These are phyloP conservation scores for Typhlichthys subterraneus DNA, from an alignment of 2,797 vertebrate genomes.

Conservation along the genomic window DNA sequence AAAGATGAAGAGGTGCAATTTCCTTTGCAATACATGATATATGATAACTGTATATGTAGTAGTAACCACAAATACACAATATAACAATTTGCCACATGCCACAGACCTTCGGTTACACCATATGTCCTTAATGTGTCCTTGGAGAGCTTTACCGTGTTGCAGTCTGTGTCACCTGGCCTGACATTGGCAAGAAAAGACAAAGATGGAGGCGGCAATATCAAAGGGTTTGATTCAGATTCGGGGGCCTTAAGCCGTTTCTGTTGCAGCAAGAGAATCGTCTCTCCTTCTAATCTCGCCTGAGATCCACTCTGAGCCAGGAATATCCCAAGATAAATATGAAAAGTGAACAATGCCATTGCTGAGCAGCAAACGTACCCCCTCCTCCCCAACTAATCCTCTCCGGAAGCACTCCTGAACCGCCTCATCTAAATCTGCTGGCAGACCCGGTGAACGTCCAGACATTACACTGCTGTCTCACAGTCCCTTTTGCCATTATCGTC, in stretches of 20 bases:
- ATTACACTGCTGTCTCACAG: constrained; percentile 58
- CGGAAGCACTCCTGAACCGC: constrained; percentile 75
- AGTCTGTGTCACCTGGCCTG: constrained; percentile 64
- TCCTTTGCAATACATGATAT: constrained; percentile 17
- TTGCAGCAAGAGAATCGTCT: constrained; percentile 73
- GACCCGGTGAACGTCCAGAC: constrained; percentile 59
- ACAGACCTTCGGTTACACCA: too few relatives aligned
- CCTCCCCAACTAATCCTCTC: constrained; percentile 76
- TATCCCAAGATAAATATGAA: constrained; percentile 84
- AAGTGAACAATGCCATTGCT: constrained; percentile 82
- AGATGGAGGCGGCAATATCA: constrained; percentile 55
- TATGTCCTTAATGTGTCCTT: too few relatives aligned
- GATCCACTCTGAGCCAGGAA: constrained; percentile 80
- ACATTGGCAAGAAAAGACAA: constrained; percentile 36
- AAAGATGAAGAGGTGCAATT: neutral
- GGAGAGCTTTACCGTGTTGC: constrained; percentile 43
- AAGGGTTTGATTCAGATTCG: constrained; percentile 72
- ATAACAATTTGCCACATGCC: too few relatives aligned
- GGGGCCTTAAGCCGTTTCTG: constrained; percentile 73
- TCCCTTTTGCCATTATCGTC: constrained; percentile 50
- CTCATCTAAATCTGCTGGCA: constrained; percentile 75
- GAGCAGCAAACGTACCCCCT: constrained; percentile 76
- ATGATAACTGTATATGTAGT: neutral
- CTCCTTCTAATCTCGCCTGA: constrained; percentile 78
- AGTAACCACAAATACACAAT: neutral